A percentile compares a stretch with the other conserved stretches of the same genome.
Evolutionary conservation across 1,140 invertebrate genomes (phyloP).

Genomic region (Brachionus koreanus): DNA sequence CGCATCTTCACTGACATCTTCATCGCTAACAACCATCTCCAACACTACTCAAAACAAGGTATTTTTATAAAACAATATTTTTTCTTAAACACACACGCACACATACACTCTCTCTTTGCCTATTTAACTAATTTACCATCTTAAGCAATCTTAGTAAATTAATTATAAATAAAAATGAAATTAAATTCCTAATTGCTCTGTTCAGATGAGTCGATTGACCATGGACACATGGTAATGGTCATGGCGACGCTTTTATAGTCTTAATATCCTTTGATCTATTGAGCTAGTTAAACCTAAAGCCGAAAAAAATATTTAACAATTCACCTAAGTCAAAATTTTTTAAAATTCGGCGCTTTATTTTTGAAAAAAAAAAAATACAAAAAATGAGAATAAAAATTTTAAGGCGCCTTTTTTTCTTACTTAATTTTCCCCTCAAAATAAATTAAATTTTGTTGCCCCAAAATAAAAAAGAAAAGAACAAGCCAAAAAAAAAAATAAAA

Average conservation of each 20-base stretch:
- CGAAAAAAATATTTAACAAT: too few species aligned
- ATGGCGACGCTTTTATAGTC: too few species aligned
- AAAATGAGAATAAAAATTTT: not conserved
- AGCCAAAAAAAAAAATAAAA: not conserved
- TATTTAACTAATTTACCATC: too few species aligned
- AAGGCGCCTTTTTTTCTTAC: constrained; percentile 36
- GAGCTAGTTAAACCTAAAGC: too few species aligned
- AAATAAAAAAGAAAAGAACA: not conserved
- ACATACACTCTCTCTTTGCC: not conserved
- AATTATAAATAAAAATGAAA: too few species aligned
- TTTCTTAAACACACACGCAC: not conserved
- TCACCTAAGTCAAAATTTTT: too few species aligned
- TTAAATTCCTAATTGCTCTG: too few species aligned
- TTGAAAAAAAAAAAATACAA: not conserved
- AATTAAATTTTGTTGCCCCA: constrained; percentile 6
- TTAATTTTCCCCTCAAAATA: constrained; percentile 36
- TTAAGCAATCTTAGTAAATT: too few species aligned
- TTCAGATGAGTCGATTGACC: too few species aligned
- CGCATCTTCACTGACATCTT: constrained; percentile 13
- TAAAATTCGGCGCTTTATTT: not conserved
- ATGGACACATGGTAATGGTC: too few species aligned
- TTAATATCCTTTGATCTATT: too few species aligned
- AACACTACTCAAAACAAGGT: constrained; percentile 41
- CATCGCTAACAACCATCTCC: constrained; percentile 38
- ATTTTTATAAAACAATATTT: not conserved